A percentile compares a stretch with the other conserved stretches of the same genome.
These are phyloP conservation scores for Microtus ochrogaster DNA, from an alignment of 2,113 vertebrate genomes.

Conservation along the genomic window DNA sequence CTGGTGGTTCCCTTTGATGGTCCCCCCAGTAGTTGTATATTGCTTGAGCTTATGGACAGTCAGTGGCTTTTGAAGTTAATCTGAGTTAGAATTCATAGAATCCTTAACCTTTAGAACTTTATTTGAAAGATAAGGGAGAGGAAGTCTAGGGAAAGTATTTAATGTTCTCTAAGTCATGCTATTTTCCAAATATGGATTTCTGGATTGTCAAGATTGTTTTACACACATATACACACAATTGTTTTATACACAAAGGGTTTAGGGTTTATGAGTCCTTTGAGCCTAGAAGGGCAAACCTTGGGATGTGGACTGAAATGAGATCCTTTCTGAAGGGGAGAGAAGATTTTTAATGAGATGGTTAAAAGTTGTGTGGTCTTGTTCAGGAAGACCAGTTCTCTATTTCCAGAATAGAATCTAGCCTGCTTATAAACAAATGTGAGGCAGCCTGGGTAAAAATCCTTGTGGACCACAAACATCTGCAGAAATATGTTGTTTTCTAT, in stretches of 20 bases:
- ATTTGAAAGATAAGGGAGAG: neutral
- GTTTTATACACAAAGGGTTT: neutral
- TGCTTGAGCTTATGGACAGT: neutral
- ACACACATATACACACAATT: neutral
- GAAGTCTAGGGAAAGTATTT: neutral
- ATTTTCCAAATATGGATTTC: neutral
- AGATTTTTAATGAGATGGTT: neutral
- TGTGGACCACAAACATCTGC: neutral
- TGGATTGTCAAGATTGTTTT: neutral
- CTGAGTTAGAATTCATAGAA: neutral
- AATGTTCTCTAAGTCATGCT: neutral
- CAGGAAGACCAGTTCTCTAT: neutral
- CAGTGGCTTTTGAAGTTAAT: neutral
- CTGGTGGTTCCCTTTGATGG: too few species aligned
- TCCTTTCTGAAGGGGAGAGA: neutral
- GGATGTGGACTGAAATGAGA: neutral
- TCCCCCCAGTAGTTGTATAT: neutral
- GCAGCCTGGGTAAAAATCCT: constrained; percentile 14
- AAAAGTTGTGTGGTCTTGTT: neutral
- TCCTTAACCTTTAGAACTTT: neutral
- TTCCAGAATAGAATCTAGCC: constrained; percentile 29
- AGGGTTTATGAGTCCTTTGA: neutral
- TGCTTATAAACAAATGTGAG: neutral
- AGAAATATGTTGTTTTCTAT: constrained; percentile 25
- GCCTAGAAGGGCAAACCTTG: neutral